Evolutionary conservation across 1,140 invertebrate species (phyloP).

Genomic region (Drosophila micromelanica): DNA sequence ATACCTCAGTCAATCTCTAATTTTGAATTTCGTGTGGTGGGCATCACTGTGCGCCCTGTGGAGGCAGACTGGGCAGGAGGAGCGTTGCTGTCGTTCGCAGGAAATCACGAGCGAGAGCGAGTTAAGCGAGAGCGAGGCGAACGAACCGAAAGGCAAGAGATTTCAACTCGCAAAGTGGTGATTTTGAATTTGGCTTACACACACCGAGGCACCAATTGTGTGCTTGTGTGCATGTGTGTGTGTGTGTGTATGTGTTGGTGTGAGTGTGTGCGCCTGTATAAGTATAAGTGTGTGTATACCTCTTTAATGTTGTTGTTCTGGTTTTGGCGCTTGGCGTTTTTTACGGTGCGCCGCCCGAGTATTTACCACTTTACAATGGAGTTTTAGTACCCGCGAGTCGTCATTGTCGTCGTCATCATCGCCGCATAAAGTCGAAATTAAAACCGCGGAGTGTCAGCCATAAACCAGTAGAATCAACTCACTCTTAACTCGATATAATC

Average conservation of each 20-base stretch:
- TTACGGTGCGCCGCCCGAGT: constrained; percentile 82
- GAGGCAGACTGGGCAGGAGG: constrained; percentile 1
- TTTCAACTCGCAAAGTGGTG: constrained; percentile 78
- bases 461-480: constrained; percentile 71
- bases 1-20: constrained; percentile 43
- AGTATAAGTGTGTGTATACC: constrained; percentile 48
- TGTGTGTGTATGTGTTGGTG: constrained; percentile 15
- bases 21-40: constrained; percentile 46
- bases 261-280: constrained; percentile 20
- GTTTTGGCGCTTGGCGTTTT: constrained; percentile 81
- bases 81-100: constrained; percentile 16
- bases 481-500: constrained; percentile 60
- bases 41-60: constrained; percentile 2
- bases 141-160: constrained; percentile 66
- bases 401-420: constrained; percentile 83
- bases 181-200: constrained; percentile 72
- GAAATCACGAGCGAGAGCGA: constrained; percentile 56
- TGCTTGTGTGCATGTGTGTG: constrained; percentile 13
- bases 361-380: constrained; percentile 83
- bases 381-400: constrained; percentile 82
- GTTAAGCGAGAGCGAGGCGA: constrained; percentile 45
- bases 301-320: constrained; percentile 76
- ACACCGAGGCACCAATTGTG: constrained; percentile 26
- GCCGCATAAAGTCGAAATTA: constrained; percentile 83
- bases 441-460: constrained; percentile 80